Evolutionary conservation across 2,113 vertebrate genomes (phyloP), one percentile per base, ranked within the genome.

Genomic region (Pardalotus punctatus): DNA sequence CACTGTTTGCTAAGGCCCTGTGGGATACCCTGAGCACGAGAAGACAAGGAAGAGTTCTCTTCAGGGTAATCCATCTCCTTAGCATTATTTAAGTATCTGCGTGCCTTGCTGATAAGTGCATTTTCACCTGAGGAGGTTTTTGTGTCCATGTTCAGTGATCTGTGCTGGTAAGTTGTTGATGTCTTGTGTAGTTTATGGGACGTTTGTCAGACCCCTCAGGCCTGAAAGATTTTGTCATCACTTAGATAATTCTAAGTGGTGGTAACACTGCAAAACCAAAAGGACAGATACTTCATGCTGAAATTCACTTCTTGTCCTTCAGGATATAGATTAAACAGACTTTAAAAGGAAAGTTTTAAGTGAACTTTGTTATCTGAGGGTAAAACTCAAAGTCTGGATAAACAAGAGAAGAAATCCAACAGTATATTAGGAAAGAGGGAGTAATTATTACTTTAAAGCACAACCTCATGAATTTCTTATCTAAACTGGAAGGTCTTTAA

Each of bases 161-260:
- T n/a, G 4, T 0, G 0, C 12, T 53, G 14, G 36, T 53, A 35
- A 7, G 45, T 45, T 64, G 2, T 14, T 53, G 50, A 12, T 54
- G 27, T 25, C 12, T 40, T 40, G 11, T 4, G 1, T 10, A 50
- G n/a, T 42, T 73, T 18, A 13, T 23, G 20, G 22, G 33, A 15
- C 71, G 5, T 45, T 60, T 54, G 28, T 79, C 56, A 48, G 53
- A 66, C 2, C 8, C 61, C n/a, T 53, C 28, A 56, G 80, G 11
- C 22, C 31, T 81, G 57, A 61, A 79, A 72, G 38, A 23, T 61
- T 65, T 72, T 4, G 0, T 80, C 77, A 72, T 80, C 11, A 4
- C 29, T 48, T 54, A n/a, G 50, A 7, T 36, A 12, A 14, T 48
- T 79, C 28, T 47, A 62, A 65, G 27, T 14, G 19, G 2, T 69